Base-by-base conservation (phyloP, 2,113 vertebrate species). In the Serilophus lunatus region DNA sequence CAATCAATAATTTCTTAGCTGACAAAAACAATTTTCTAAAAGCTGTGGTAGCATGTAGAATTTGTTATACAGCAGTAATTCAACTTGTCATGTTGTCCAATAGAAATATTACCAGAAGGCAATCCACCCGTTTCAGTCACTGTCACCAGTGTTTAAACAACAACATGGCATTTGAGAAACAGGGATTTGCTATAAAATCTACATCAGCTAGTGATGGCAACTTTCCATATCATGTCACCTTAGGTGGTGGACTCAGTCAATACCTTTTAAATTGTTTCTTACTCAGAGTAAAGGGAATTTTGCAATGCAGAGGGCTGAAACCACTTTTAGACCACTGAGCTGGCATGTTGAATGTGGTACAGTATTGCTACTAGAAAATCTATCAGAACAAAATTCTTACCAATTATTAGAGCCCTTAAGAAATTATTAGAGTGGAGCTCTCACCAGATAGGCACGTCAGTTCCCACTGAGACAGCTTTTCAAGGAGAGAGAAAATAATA, bases 1-100 rank as follows among this genome's bases (percentile, higher is more conserved):
- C 53, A 95, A 92, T 97, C 79, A 96, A 89, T 96, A 96, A 95
- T 97, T 97, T 96, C 92, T 92, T 84, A 96, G 86, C 87, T 97
- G 91, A 96, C 88, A 95, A 95, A 96, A 96, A 93, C 42, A 95
- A 94, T 97, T 97, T 68, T 95, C 91, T 93, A 93, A 97, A 94
- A 92, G 82, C 86, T 82, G 16, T 57, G 72, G 81, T 94, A 91
- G 53, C 94, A 95, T 76, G 69, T 93, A 91, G 93, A 96, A 96
- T 95, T 96, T 96, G 84, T 93, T 97, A 96, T 87, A 93, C 70
- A 93, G 64, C 84, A 44, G 45, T 97, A 97, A 97, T 95, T 97
- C 91, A 96, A 76, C 61, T 91, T 96, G 86, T 90, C 95, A 92
- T 90, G 51, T 92, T 96, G 81, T 95, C 92, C 85, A 95, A 45